Conservation (phyloP, 2,113 vertebrate species). For the Leucopternis melanops region DNA sequence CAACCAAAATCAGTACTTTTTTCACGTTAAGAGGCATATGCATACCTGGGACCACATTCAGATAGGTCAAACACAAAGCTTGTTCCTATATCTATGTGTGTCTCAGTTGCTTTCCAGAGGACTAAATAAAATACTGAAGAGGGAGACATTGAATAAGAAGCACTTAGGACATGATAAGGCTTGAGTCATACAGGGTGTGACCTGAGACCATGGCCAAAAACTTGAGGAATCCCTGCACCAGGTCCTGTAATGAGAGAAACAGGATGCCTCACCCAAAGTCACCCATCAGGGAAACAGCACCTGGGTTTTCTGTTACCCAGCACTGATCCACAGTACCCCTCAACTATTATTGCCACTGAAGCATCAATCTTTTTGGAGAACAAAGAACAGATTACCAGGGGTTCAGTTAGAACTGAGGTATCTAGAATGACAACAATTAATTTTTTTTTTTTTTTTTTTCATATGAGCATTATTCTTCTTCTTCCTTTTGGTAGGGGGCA, state of each 20-base stretch:
- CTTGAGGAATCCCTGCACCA: not conserved
- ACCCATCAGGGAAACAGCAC: not conserved
- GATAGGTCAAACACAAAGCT: not conserved
- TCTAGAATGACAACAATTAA: not conserved
- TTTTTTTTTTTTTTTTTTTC: not conserved
- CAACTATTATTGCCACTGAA: not conserved
- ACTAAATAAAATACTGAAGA: not conserved
- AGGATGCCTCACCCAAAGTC: not conserved
- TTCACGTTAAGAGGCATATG: not conserved
- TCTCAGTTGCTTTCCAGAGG: not conserved
- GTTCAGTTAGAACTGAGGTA: not conserved
- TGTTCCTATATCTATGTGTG: not conserved
- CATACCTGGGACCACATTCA: not conserved
- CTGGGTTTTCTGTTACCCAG: not conserved
- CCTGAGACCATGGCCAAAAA: not conserved
- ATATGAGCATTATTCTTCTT: not conserved
- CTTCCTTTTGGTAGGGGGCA: not conserved
- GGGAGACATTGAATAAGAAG: not conserved
- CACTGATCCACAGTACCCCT: not conserved
- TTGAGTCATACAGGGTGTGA: not conserved
- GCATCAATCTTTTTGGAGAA: not conserved
- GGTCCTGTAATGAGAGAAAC: not conserved
- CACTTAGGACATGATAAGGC: not conserved
- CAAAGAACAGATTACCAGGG: not conserved
- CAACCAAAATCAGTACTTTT: not conserved